Evolutionary conservation across 2,888 invertebrate species (phyloP).

Genomic region (Synanthedon formicaeformis): DNA sequence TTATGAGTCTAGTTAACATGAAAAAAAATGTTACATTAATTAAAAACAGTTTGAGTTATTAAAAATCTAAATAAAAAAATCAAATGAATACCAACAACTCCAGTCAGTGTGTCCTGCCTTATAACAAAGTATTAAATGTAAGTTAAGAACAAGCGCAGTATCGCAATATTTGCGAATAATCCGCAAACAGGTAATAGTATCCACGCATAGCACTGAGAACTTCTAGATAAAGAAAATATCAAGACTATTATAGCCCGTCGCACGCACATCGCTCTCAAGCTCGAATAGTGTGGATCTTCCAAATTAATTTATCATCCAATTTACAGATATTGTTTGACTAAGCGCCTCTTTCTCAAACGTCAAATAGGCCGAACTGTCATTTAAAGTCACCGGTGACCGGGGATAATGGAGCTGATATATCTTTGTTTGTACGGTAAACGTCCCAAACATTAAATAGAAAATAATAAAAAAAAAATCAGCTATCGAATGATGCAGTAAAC

Average conservation of each 20-base stretch:
- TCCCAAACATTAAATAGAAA: too few relatives aligned
- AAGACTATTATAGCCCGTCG: slow-evolving; percentile 66
- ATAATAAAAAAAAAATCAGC: too few relatives aligned
- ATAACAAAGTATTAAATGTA: neutral
- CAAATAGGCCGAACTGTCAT: too few relatives aligned
- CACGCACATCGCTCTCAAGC: slow-evolving; percentile 46
- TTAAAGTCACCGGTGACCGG: too few relatives aligned
- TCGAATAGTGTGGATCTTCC: slow-evolving; percentile 24
- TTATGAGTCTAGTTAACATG: too few relatives aligned
- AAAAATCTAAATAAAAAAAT: neutral
- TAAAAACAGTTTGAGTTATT: too few relatives aligned
- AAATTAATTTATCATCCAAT: neutral
- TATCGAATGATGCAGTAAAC: too few relatives aligned
- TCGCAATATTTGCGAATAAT: slow-evolving; percentile 57
- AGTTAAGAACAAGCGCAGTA: neutral
- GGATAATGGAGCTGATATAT: too few relatives aligned
- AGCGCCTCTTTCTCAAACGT: too few relatives aligned
- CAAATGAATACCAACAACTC: neutral
- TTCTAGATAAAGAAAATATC: slow-evolving; percentile 68
- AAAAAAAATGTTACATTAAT: too few relatives aligned
- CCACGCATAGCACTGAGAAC: slow-evolving; percentile 35
- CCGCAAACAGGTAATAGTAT: slow-evolving; percentile 62
- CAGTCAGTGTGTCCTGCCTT: neutral
- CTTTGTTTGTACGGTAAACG: too few relatives aligned
- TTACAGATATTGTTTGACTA: too few relatives aligned